Evolutionary conservation across 2,888 invertebrate genomes (phyloP), one percentile per base, ranked within the genome.

Genomic region (Luperina testacea): DNA sequence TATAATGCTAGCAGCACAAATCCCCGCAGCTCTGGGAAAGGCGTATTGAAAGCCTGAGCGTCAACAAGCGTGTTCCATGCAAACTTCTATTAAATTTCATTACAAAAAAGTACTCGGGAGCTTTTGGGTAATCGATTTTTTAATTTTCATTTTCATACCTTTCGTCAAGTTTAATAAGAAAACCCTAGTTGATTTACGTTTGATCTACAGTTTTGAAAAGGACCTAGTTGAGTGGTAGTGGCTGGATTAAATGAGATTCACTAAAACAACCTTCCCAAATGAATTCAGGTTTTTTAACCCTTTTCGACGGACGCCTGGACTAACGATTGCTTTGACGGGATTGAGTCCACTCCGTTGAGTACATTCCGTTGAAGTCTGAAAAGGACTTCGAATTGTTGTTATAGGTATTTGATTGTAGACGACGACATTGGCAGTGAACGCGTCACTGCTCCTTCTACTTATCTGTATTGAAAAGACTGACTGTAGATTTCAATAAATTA

Each of bases 301-400:
- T 84, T 87, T 79, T 63, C 69, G 57, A 57, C 32, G 24, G 69
- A 65, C 59, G 76, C 63, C 70, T 78, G 69, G 72, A 78, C 82
- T 87, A 87, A 85, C 82, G 82, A 86, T 68, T 48, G 65, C 82
- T 82, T 82, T 80, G 74, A 77, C 70, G 68, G 71, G 67, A 79
- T 81, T 79, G 69, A 69, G 71, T 20, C 71, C 48, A 48, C n/a
- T n/a, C n/a, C n/a, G n/a, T n/a, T n/a, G n/a, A n/a, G n/a, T n/a
- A n/a, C 57, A 57, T 38, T 59, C 51, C 15, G 70, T 45, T 81
- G 61, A 27, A 72, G 32, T 72, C 53, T 48, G 27, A 73, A 84
- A 73, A 63, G 65, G 15, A 68, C 5, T 69, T 57, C 4, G 24
- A 64, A 71, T 65, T 81, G 72, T 69, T 80, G 72, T 67, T 65